A percentile compares a stretch with the other conserved stretches of the same genome.
Conservation (phyloP, 2,113 vertebrate genomes). For the Cottus gobio region DNA sequence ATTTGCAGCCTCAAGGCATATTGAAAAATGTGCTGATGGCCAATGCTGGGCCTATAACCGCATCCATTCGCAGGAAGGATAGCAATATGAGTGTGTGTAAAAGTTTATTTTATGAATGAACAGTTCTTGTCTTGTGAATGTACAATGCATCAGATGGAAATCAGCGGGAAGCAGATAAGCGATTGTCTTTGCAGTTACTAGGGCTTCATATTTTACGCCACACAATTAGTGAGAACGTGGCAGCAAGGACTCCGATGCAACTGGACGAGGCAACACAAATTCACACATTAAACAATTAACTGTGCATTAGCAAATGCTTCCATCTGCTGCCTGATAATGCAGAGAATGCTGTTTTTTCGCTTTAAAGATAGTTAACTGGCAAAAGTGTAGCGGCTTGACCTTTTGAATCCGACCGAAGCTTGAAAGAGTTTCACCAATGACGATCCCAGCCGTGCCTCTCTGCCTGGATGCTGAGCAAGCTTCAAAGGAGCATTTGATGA, state of each 20-base stretch:
- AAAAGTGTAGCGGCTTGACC: constrained; percentile 70
- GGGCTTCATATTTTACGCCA: neutral
- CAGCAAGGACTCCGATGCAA: neutral
- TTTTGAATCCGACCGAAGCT: constrained; percentile 59
- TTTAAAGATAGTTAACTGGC: constrained; percentile 53
- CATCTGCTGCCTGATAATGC: constrained; percentile 26
- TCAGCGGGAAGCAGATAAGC: constrained; percentile 20
- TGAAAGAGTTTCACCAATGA: constrained; percentile 61
- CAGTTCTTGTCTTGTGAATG: neutral
- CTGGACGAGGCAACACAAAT: neutral
- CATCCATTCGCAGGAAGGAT: constrained; percentile 28
- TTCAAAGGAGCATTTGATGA: constrained; percentile 67
- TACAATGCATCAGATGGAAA: constrained; percentile 9
- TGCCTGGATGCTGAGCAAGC: constrained; percentile 65
- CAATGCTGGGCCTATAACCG: neutral
- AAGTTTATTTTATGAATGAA: constrained; percentile 12
- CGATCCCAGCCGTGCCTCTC: constrained; percentile 35
- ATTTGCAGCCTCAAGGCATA: constrained; percentile 25
- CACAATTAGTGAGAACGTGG: neutral
- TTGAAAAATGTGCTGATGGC: constrained; percentile 31
- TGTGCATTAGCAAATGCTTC: neutral
- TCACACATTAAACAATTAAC: constrained; percentile 20
- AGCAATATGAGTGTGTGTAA: constrained; percentile 24
- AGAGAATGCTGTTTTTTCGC: neutral
- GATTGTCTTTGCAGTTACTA: neutral